These are phyloP conservation scores for Hassar affinis DNA, from an alignment of 2,113 vertebrate species.

Conservation along the genomic window DNA sequence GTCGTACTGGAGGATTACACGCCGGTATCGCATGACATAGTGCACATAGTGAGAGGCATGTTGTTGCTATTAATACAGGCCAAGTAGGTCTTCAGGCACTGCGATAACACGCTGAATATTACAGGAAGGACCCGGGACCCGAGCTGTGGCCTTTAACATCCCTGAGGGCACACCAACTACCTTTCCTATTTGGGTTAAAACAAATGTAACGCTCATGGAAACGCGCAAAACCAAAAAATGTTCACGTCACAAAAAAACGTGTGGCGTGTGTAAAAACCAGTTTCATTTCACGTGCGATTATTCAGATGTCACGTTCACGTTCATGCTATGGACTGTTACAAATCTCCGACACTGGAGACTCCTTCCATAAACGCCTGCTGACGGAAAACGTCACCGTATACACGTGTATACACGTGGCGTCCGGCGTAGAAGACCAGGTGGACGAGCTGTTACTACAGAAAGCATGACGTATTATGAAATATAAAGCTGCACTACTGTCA, in stretches of 20 bases:
- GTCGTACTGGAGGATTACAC: constrained; percentile 6
- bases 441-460: neutral
- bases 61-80: constrained; percentile 46
- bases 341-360: neutral
- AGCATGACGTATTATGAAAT: neutral
- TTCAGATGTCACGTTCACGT: too few species aligned
- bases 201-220: neutral
- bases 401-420: neutral
- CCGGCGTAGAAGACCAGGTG: neutral
- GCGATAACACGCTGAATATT: constrained; percentile 4
- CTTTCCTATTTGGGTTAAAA: neutral
- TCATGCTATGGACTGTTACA: too few species aligned
- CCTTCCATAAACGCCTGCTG: neutral
- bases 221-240: too few species aligned
- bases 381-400: neutral
- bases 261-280: too few species aligned
- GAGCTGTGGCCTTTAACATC: constrained; percentile 3
- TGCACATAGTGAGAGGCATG: constrained; percentile 36
- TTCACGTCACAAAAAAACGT: too few species aligned
- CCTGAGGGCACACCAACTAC: neutral
- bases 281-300: too few species aligned
- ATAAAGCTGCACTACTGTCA: neutral
- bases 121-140: neutral
- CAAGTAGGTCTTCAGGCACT: constrained; percentile 15
- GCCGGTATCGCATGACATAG: neutral